Conservation (phyloP, 2,888 invertebrate genomes). For the Drosophila longiperda region DNA sequence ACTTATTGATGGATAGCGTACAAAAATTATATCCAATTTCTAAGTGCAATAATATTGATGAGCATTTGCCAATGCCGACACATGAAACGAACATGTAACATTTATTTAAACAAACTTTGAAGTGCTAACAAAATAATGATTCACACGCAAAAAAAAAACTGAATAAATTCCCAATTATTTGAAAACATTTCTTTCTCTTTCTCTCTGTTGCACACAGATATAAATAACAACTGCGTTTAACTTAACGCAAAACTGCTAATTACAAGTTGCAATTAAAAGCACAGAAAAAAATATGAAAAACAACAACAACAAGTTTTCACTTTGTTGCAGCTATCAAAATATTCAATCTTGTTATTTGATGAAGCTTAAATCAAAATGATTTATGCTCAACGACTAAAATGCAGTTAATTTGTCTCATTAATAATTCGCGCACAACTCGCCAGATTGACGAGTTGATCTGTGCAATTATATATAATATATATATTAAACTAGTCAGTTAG, state of each 20-base stretch:
- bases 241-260: slow-evolving; percentile 53
- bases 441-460: slow-evolving; percentile 50
- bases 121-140: slow-evolving; percentile 2
- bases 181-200: not conserved
- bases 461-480: not conserved
- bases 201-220: not conserved
- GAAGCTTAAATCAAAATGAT: slow-evolving; percentile 76
- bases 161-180: not conserved
- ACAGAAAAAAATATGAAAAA: slow-evolving; percentile 17
- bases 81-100: not conserved
- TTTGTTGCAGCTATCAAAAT: slow-evolving; percentile 40
- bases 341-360: slow-evolving; percentile 74
- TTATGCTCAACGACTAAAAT: slow-evolving; percentile 56
- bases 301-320: slow-evolving; percentile 42
- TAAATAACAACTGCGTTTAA: slow-evolving; percentile 16
- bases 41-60: slow-evolving; percentile 51
- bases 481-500: not conserved
- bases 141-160: not conserved
- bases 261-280: slow-evolving; percentile 47
- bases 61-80: slow-evolving; percentile 17
- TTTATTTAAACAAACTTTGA: not conserved
- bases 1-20: slow-evolving; percentile 46
- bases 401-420: slow-evolving; percentile 78
- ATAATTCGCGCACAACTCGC: slow-evolving; percentile 38
- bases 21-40: slow-evolving; percentile 16